Evolutionary conservation across 2,888 invertebrate species (phyloP).

Genomic region (Cephus rjabovi): DNA sequence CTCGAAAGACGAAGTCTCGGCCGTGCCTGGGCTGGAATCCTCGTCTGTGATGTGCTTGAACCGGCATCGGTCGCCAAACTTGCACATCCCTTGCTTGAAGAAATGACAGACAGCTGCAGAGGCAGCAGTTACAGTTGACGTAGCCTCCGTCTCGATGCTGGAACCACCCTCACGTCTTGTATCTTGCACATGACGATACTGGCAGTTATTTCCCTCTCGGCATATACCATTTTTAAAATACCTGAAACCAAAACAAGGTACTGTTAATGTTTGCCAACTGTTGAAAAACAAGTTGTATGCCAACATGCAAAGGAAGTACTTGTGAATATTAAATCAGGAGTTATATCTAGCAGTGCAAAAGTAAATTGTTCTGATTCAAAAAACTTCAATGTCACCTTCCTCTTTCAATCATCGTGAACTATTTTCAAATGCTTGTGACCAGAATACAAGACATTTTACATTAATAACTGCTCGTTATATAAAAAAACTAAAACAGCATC

Average conservation of each 20-base stretch:
- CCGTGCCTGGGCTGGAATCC: constrained; percentile 27
- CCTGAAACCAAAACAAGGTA: constrained; percentile 36
- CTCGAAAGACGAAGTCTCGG: constrained; percentile 39
- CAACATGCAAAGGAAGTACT: background rate
- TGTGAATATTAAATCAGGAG: background rate
- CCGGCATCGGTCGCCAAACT: constrained; percentile 56
- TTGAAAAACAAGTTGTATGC: background rate
- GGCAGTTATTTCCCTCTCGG: constrained; percentile 59
- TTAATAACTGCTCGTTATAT: background rate
- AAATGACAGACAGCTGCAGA: constrained; percentile 47
- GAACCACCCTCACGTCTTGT: constrained; percentile 32
- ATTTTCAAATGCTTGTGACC: background rate
- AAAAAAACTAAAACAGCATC: background rate
- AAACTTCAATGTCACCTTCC: background rate
- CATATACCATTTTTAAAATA: constrained; percentile 62
- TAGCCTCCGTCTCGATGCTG: constrained; percentile 24
- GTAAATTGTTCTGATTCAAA: background rate
- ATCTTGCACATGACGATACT: constrained; percentile 53
- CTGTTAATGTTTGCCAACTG: background rate
- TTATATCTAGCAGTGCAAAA: background rate
- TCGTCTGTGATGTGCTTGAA: constrained; percentile 47
- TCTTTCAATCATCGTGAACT: background rate
- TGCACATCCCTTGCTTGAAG: constrained; percentile 60
- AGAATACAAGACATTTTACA: background rate
- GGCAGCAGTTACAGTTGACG: constrained; percentile 27